Evolutionary conservation across 2,797 vertebrate species (phyloP), one percentile per base, ranked within the genome.

Genomic region (Mus caroli): DNA sequence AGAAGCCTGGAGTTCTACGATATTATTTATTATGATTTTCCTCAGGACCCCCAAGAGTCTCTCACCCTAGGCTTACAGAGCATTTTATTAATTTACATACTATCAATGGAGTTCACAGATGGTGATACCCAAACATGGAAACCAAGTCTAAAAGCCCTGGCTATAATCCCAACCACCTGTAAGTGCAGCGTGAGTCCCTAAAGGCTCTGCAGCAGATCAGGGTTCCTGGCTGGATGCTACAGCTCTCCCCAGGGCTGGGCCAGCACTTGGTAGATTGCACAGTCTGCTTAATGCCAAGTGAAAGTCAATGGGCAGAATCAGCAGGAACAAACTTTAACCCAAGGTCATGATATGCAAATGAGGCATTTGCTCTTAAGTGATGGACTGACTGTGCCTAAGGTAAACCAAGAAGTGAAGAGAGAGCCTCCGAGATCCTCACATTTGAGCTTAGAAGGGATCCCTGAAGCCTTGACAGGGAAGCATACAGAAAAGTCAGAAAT

Each of bases 11-110:
- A 71, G 73, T 52, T 89, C 82, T 83, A 82, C 52, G 40, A 90
- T 93, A 78, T 90, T 94, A 89, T 78, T 86, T 92, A 92, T 92
- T 80, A 88, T n/a, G 64, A 92, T 80, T 94, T 92, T 73, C 89
- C 85, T 86, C 40, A 50, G 82, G 73, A 83, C 60, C 58, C 58
- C 88, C 43, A 28, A 85, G 96, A 96, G 75, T 67, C 73, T 95
- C 86, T 94, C 82, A 46, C 89, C 56, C 62, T 52, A 64, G 84
- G 17, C 85, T 95, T 60, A 73, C 3, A 6, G 91, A 90, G 60
- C 58, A 75, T 79, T 83, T 95, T 40, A 95, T 95, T 91, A 83
- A 94, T 76, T 94, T 79, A 88, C 22, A 80, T 71, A 54, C 90
- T 26, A 24, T 71, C 91, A 19, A 9, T 2, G 62, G 87, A 69